Base-by-base conservation (phyloP, 2,797 vertebrate genomes). In the Halcyon smyrnensis region DNA sequence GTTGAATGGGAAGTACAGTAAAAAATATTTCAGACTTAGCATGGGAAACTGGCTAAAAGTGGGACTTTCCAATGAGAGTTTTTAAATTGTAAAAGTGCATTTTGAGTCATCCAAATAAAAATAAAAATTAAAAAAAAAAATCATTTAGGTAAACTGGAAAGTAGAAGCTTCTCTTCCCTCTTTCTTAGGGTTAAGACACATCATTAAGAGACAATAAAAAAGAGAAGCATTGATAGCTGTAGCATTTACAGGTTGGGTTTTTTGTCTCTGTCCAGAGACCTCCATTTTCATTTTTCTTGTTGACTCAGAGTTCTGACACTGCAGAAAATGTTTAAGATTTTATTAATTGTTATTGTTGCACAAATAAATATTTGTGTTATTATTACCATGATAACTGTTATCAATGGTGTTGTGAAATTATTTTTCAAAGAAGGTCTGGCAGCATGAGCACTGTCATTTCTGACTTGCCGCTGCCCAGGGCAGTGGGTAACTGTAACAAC, bases 381-480 rank as follows among this genome's bases (percentile, higher is more conserved):
- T 89, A 21, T 21, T 91, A 50, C 11, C 11, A 28, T 70, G 85
- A 65, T 63, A 87, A 65, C 37, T 91, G 77, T 46, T 95, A 67
- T 88, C 2, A 8, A 17, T 34, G 23, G 54, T 71, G 83, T 96
- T 82, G 62, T 74, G 51, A 19, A 96, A 90, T 77, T 51, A 89
- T 59, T 76, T 93, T 96, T 96, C 89, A 65, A 59, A 91, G 65
- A 57, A 70, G n/a, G 36, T 90, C 77, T 91, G 57, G 71, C 64
- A 82, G 70, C 54, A 90, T 36, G 57, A 93, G 45, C 2, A 32
- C 59, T 78, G 69, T 81, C 59, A 57, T 92, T 96, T 87, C 78
- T 95, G 86, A 80, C 53, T 95, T 77, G 68, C 48, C 62, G 48
- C 87, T 90, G 77, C 94, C 87, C 88, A 93, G 71, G 91, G 84